A percentile compares a stretch with the other conserved stretches of the same genome.
Evolutionary conservation across 2,888 invertebrate genomes (phyloP).

Genomic region (Halocaridina rubra): DNA sequence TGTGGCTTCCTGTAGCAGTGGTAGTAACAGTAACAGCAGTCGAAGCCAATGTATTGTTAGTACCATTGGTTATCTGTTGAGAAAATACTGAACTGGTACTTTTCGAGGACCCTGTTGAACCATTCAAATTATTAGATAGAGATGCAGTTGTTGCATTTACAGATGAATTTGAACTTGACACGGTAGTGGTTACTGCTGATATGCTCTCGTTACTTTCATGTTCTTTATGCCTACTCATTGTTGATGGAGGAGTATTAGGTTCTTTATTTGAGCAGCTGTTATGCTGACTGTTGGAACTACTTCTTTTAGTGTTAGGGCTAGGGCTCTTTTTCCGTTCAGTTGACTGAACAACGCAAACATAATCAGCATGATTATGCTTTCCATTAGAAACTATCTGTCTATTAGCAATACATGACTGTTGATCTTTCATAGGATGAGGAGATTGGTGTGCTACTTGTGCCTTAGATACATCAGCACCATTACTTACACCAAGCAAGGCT

Average conservation of each 20-base stretch:
- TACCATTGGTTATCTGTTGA: background rate
- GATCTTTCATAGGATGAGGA: too few relatives aligned
- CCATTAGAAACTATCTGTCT: too few relatives aligned
- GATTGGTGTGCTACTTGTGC: too few relatives aligned
- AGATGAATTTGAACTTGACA: background rate
- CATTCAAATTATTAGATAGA: background rate
- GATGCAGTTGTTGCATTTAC: background rate
- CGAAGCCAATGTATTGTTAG: constrained; percentile 20
- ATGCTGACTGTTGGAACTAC: background rate
- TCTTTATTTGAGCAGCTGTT: background rate
- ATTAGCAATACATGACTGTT: too few relatives aligned
- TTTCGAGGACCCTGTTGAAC: background rate
- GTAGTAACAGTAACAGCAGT: constrained; percentile 49
- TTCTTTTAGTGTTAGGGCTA: background rate
- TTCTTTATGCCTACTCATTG: background rate
- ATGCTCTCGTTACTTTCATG: background rate
- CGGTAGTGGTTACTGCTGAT: background rate
- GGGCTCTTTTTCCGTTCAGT: background rate
- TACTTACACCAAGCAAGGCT: background rate
- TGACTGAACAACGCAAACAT: too few relatives aligned
- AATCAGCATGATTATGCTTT: too few relatives aligned
- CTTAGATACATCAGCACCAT: background rate
- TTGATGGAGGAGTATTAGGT: background rate
- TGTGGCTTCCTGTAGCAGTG: constrained; percentile 7
- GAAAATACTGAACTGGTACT: background rate